Base-by-base conservation (phyloP, 2,888 invertebrate genomes). In the Gymnosoma rotundatum region DNA sequence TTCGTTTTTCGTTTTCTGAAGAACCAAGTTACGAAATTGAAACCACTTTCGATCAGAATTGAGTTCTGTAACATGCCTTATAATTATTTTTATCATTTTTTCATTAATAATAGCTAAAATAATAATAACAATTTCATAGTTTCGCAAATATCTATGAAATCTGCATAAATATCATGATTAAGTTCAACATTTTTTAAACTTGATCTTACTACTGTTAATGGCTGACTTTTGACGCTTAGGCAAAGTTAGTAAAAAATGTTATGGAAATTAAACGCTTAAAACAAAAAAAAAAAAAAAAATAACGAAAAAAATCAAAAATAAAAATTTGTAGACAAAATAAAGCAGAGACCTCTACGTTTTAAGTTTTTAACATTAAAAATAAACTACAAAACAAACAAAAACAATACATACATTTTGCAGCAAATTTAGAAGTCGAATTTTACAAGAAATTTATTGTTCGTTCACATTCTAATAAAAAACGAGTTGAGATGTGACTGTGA, bases 381-480 rank as follows among this genome's bases (percentile, higher is more conserved):
- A 4, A 18, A 67, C 3, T 7, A 10, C 50, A 20, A n/a, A n/a
- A 36, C 3, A n/a, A n/a, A 64, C 69, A 56, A 56, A 36, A 38
- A 32, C 42, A 10, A 18, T 48, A 5, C 25, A 32, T 32, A 32
- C 5, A 25, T 42, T 61, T 58, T 48, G 1, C 70, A 70, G 64
- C 12, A 72, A 80, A 69, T 83, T 84, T 69, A 76, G 80, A 67
- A 81, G 84, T 74, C 78, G 78, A 82, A 69, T 50, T 74, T 58
- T 63, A 18, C 16, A n/a, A 58, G 38, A 50, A 21, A 36, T 48
- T 83, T 63, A n/a, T 64, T 74, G 14, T 54, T 66, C n/a, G 14
- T 32, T 64, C 21, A 25, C 21, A 56, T 16, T 38, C 45, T 36
- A 36, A 78, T 45, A 14, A 58, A n/a, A 72, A 63, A 83, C 61